phyloP scores from a whole-genome alignment of 2,888 invertebrate species.

The Craniophora ligustri region DNA sequence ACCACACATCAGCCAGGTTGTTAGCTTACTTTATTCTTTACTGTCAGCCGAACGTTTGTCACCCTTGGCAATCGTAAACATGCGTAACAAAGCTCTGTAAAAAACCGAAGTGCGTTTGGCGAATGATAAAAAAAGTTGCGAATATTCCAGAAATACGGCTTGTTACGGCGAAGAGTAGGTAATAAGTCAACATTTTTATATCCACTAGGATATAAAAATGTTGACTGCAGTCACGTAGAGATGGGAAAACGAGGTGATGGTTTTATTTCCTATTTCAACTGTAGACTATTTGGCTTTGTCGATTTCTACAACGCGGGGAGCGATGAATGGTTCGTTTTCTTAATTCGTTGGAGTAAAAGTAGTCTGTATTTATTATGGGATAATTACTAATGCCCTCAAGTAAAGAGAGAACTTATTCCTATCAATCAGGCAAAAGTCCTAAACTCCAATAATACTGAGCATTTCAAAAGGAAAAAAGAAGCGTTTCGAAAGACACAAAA shows the following conservation, averaged over 20 bases:
- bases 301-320: constrained; percentile 1
- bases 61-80: constrained; percentile 30
- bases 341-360: background rate
- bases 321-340: background rate
- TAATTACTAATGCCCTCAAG: too few species aligned
- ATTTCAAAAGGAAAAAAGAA: too few species aligned
- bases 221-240: constrained; percentile 21
- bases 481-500: too few species aligned
- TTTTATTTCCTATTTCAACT: constrained; percentile 12
- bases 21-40: constrained; percentile 26
- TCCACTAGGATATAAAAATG: too few species aligned
- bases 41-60: constrained; percentile 19
- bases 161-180: constrained; percentile 17
- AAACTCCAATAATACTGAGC: too few species aligned
- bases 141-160: constrained; percentile 12
- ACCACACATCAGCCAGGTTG: constrained; percentile 32
- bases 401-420: too few species aligned
- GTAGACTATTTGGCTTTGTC: background rate
- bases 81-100: constrained; percentile 11
- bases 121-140: constrained; percentile 5
- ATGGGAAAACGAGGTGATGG: constrained; percentile 7
- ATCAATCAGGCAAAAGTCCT: too few species aligned
- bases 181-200: too few species aligned
- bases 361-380: too few species aligned
- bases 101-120: constrained; percentile 6